A percentile compares a stretch with the other conserved stretches of the same genome.
Conservation (phyloP, 2,113 vertebrate genomes). For the Cheirogaleus medius region DNA sequence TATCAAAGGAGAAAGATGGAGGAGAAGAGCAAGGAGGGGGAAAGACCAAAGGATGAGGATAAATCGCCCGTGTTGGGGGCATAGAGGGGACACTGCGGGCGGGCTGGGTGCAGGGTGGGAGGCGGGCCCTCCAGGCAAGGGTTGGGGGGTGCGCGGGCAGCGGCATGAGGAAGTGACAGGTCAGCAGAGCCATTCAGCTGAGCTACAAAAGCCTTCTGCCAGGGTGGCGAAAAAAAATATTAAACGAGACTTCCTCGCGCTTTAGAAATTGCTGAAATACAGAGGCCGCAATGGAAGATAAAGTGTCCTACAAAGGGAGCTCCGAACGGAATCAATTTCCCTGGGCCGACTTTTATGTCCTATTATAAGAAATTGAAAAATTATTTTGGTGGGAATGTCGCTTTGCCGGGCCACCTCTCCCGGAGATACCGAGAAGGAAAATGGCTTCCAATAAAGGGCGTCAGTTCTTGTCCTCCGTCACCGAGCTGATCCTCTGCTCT, state of each 20-base stretch:
- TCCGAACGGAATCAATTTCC: slow-evolving; percentile 77
- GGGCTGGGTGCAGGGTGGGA: not conserved
- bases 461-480: slow-evolving; percentile 31
- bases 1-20: not conserved
- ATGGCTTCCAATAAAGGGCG: slow-evolving; percentile 36
- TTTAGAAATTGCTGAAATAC: slow-evolving; percentile 76
- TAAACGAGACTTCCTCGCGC: slow-evolving; percentile 64
- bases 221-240: slow-evolving; percentile 47
- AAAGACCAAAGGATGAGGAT: not conserved
- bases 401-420: slow-evolving; percentile 47
- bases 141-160: accelerated
- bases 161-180: slow-evolving; percentile 41
- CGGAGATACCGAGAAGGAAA: not conserved
- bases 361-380: slow-evolving; percentile 80
- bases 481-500: not conserved
- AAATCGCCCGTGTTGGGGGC: not conserved
- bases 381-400: slow-evolving; percentile 69
- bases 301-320: slow-evolving; percentile 51
- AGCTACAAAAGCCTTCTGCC: slow-evolving; percentile 69
- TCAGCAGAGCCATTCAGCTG: slow-evolving; percentile 70
- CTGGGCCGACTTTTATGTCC: slow-evolving; percentile 74
- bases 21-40: not conserved
- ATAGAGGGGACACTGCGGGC: not conserved
- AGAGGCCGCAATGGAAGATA: slow-evolving; percentile 67
- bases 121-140: accelerated